These are phyloP conservation scores for Monomorium pharaonis DNA, from an alignment of 1,140 invertebrate genomes.

Conservation along the genomic window DNA sequence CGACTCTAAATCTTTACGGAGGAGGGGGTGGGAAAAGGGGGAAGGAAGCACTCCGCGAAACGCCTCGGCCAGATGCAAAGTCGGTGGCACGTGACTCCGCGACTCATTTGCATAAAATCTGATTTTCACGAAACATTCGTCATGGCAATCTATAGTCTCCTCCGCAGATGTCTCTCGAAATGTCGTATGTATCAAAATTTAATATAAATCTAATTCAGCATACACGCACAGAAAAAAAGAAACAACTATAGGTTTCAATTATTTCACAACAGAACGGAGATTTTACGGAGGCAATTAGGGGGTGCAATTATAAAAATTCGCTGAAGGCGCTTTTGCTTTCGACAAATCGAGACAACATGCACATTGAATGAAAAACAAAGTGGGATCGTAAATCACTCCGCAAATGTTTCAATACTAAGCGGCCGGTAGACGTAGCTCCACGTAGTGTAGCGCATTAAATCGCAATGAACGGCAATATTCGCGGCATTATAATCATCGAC, in stretches of 20 bases:
- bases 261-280: background rate
- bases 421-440: background rate
- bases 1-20: constrained; percentile 6
- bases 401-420: background rate
- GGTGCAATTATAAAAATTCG: background rate
- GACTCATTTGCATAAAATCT: constrained; percentile 24
- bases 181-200: background rate
- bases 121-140: constrained; percentile 8
- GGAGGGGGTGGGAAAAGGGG: too few relatives aligned
- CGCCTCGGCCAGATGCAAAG: constrained; percentile 1
- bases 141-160: background rate
- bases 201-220: background rate
- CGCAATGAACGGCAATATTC: constrained; percentile 46
- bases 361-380: background rate
- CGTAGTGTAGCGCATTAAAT: constrained; percentile 30
- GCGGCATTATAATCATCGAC: constrained; percentile 57
- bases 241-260: background rate
- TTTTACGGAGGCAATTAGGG: background rate
- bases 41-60: background rate
- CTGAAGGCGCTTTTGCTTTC: background rate
- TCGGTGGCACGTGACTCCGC: constrained; percentile 15
- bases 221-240: background rate
- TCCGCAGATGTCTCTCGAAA: constrained; percentile 3
- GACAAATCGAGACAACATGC: background rate
- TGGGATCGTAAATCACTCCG: background rate